Base-by-base conservation (phyloP, 2,888 invertebrate species). In the Scaptomyza tumidula region DNA sequence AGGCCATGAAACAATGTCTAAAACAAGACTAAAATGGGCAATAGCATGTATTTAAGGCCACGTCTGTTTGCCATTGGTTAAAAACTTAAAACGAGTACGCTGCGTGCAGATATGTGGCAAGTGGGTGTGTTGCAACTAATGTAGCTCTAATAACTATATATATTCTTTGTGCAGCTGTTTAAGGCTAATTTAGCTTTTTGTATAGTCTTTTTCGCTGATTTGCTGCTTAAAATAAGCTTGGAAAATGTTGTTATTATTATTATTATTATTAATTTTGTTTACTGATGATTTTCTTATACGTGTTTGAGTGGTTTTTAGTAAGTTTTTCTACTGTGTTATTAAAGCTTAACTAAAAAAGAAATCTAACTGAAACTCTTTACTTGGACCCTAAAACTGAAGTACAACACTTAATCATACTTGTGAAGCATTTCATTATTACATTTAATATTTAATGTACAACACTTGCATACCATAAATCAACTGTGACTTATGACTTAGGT, bases 1-100 rank as follows among this genome's bases (percentile, higher is more conserved):
- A 60, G 46, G 19, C 14, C 29, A 55, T 39, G 33, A 57, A 46
- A 31, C 19, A 14, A 27, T 9, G 27, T 16, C 49, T 10, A 35
- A 13, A n/a, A 10, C 10, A 10, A 19, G 35, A 24, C 35, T 24
- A 35, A 6, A 19, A 24, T 6, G 24, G 10, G n/a, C 14, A 27
- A 11, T 19, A 6, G n/a, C n/a, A n/a, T 37, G 6, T 6, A 37
- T 35, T 35, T 35, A 39, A 39, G 37, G 48, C 16, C 57, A 14
- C 13, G 14, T 50, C 33, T 52, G 6, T 14, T 9, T 16, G 31
- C 14, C 50, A 41, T 16, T 41, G 41, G 16, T 16, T 10, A 16
- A 41, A 16, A 16, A 6, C 13, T 3, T 0, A 35, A 13, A 29
- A 29, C 27, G 16, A 13, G n/a, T 16, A 27, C n/a, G 16, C 11